Conservation (phyloP, 2,113 vertebrate species). For the Rhizomys pruinosus region DNA sequence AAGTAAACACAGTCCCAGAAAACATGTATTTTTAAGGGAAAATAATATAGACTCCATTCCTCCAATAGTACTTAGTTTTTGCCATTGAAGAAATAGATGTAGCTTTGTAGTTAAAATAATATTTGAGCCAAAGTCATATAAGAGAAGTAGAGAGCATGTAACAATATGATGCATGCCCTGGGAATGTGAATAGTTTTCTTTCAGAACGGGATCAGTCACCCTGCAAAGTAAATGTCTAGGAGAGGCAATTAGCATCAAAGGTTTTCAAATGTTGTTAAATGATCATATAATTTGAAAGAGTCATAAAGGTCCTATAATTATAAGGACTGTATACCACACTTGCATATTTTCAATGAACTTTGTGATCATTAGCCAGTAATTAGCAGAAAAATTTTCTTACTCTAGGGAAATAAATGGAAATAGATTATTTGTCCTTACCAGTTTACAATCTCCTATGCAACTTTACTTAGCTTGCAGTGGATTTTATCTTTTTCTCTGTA, state of each 20-base stretch:
- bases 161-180: neutral
- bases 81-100: neutral
- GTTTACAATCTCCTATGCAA: slow-evolving; percentile 20
- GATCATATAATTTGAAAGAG: slow-evolving; percentile 42
- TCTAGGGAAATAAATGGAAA: slow-evolving; percentile 65
- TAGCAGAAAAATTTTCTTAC: slow-evolving; percentile 58
- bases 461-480: slow-evolving; percentile 52
- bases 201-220: slow-evolving; percentile 6
- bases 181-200: slow-evolving; percentile 34
- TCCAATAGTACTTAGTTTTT: neutral
- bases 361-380: slow-evolving; percentile 69
- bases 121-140: slow-evolving; percentile 17
- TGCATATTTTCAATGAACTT: slow-evolving; percentile 63
- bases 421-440: neutral
- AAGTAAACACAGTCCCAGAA: no score
- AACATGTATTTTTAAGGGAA: neutral
- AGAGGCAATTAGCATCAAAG: slow-evolving; percentile 59
- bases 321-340: neutral
- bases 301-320: slow-evolving; percentile 58
- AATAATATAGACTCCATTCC: neutral
- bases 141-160: neutral
- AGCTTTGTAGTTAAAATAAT: neutral
- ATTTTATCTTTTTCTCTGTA: slow-evolving; percentile 57
- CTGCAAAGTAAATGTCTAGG: slow-evolving; percentile 51
- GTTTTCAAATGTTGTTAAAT: slow-evolving; percentile 34